These are phyloP conservation scores for Halcyon badia DNA, from an alignment of 2,797 vertebrate genomes.

Conservation along the genomic window DNA sequence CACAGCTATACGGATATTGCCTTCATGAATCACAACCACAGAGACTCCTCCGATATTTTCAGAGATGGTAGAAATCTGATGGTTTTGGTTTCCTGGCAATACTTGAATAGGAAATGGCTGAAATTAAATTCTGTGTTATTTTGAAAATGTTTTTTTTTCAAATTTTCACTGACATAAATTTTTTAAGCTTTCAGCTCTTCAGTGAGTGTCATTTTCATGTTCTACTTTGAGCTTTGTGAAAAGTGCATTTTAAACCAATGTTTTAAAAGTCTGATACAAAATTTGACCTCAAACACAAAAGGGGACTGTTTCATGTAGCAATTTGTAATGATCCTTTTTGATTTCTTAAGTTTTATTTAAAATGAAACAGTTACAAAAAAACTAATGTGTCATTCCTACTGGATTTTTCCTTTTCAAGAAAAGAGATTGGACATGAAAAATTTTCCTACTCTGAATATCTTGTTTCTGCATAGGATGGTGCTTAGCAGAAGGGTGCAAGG, in stretches of 20 bases:
- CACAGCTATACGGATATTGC: slow-evolving; percentile 51
- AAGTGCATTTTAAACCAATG: background rate
- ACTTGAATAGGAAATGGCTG: slow-evolving; percentile 38
- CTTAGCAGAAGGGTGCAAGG: slow-evolving; percentile 1
- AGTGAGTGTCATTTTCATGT: background rate
- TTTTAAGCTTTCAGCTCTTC: background rate
- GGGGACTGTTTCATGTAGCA: background rate
- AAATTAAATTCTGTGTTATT: slow-evolving; percentile 43
- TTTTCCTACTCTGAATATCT: background rate
- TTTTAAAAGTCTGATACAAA: background rate
- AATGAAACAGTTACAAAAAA: background rate
- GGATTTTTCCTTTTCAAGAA: background rate
- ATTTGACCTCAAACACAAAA: background rate
- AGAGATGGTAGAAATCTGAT: slow-evolving; percentile 39
- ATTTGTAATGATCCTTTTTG: background rate
- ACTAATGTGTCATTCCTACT: background rate
- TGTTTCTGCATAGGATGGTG: background rate
- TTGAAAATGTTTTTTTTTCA: background rate
- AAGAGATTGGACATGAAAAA: background rate
- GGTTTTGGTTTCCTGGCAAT: slow-evolving; percentile 37
- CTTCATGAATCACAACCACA: slow-evolving; percentile 61
- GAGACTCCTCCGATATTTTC: slow-evolving; percentile 45
- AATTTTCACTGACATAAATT: background rate
- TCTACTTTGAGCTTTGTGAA: background rate
- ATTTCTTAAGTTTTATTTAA: slow-evolving; percentile 1